These are phyloP conservation scores for Pseudorectes ferrugineus DNA, from an alignment of 2,113 vertebrate species.

Conservation along the genomic window DNA sequence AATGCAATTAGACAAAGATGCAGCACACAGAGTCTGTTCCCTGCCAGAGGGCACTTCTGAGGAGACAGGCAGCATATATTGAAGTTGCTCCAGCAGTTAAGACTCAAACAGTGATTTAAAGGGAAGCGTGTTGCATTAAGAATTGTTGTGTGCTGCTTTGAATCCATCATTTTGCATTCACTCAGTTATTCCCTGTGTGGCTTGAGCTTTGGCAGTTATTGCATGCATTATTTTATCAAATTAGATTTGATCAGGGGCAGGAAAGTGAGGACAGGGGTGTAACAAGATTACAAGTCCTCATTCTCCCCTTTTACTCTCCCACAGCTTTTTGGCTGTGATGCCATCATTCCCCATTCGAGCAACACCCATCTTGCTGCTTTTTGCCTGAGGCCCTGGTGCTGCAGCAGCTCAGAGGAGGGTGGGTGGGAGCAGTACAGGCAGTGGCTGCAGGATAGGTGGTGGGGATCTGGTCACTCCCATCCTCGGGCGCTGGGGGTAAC, in stretches of 20 bases:
- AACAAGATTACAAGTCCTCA: not conserved
- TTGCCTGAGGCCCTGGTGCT: not conserved
- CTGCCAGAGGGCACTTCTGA: constrained; percentile 46
- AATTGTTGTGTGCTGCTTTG: constrained; percentile 41
- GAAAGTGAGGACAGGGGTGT: not conserved
- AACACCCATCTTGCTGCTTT: not conserved
- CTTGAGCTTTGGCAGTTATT: constrained; percentile 49
- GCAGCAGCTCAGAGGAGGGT: not conserved
- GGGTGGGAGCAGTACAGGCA: not conserved
- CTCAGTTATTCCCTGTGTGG: constrained; percentile 52
- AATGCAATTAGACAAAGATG: constrained; percentile 10
- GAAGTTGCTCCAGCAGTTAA: constrained; percentile 45
- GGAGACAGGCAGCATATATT: not conserved
- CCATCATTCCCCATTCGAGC: not conserved
- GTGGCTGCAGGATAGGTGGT: not conserved
- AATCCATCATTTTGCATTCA: constrained; percentile 50
- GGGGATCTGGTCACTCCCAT: accelerated
- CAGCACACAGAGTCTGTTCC: not conserved
- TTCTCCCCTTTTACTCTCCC: not conserved
- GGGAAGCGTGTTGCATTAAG: constrained; percentile 19
- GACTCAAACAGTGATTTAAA: constrained; percentile 59
- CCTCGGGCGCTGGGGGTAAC: not conserved
- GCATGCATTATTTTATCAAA: constrained; percentile 50
- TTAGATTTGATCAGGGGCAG: constrained; percentile 31
- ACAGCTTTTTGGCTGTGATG: not conserved